phyloP scores from a whole-genome alignment of 2,113 vertebrate genomes.

The Melanocharis versteri region DNA sequence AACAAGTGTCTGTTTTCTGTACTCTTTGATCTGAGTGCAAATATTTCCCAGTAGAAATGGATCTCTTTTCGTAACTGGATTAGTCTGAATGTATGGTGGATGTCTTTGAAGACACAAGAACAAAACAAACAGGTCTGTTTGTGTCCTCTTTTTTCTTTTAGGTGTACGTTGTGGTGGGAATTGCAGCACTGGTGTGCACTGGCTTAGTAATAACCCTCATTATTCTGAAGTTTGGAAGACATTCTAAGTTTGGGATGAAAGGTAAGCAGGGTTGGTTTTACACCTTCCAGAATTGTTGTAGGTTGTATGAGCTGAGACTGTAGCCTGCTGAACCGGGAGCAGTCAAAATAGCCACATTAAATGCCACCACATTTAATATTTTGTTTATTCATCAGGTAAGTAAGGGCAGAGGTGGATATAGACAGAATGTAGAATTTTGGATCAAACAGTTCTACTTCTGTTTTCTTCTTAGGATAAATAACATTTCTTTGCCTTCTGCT shows the following conservation, averaged over 20 bases:
- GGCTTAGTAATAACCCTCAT: slow-evolving; percentile 93
- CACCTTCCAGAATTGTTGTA: background rate
- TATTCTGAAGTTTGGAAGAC: slow-evolving; percentile 94
- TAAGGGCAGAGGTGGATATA: background rate
- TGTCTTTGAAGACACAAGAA: background rate
- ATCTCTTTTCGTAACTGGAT: background rate
- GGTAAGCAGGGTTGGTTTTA: slow-evolving; percentile 79
- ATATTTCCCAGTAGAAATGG: background rate
- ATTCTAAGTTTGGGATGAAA: slow-evolving; percentile 99
- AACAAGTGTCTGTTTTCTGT: background rate
- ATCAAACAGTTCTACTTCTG: background rate
- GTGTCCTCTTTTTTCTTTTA: slow-evolving; percentile 39
- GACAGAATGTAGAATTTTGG: background rate
- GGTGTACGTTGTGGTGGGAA: slow-evolving; percentile 96
- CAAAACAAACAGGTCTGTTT: background rate
- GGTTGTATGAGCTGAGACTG: background rate
- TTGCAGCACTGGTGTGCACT: slow-evolving; percentile 90
- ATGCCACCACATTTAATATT: background rate
- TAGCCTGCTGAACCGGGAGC: background rate
- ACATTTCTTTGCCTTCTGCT: background rate
- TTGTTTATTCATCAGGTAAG: background rate
- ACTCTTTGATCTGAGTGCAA: background rate
- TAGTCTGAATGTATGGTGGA: background rate
- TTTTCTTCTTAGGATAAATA: background rate
- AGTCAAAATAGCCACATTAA: background rate